Conservation (phyloP, 1,140 invertebrate genomes). For the Asbolus verrucosus region DNA sequence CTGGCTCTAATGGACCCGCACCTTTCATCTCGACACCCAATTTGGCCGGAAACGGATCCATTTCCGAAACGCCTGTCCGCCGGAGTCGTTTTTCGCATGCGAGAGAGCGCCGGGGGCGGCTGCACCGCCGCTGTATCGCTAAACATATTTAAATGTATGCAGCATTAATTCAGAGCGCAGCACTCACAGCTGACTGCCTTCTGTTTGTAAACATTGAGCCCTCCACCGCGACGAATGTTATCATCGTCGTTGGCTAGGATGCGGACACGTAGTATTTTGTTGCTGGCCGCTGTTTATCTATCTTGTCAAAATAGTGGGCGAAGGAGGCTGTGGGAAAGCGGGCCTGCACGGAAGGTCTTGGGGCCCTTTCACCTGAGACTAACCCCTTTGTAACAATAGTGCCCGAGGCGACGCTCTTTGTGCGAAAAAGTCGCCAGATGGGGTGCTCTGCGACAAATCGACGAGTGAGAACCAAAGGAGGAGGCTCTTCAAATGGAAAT, state of each 20-base stretch:
- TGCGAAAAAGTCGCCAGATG: too few species aligned
- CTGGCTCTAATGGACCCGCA: constrained; percentile 56
- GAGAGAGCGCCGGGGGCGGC: constrained; percentile 31
- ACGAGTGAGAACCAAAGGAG: too few species aligned
- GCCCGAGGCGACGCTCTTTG: constrained; percentile 4
- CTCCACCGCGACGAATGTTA: constrained; percentile 53
- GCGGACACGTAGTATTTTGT: constrained; percentile 19
- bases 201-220: constrained; percentile 64
- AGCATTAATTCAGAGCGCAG: constrained; percentile 74
- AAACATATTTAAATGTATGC: constrained; percentile 77
- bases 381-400: constrained; percentile 16
- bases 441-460: too few species aligned
- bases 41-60: constrained; percentile 46
- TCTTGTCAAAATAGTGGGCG: constrained; percentile 31
- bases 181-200: constrained; percentile 65
- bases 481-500: too few species aligned
- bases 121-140: constrained; percentile 46
- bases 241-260: constrained; percentile 30
- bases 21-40: constrained; percentile 57
- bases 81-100: too few species aligned
- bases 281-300: constrained; percentile 28
- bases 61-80: background rate
- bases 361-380: constrained; percentile 6
- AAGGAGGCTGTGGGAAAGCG: constrained; percentile 14
- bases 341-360: background rate